phyloP scores from a whole-genome alignment of 92 coral and sea anemone genomes.

The Epizoanthus rinbou region DNA sequence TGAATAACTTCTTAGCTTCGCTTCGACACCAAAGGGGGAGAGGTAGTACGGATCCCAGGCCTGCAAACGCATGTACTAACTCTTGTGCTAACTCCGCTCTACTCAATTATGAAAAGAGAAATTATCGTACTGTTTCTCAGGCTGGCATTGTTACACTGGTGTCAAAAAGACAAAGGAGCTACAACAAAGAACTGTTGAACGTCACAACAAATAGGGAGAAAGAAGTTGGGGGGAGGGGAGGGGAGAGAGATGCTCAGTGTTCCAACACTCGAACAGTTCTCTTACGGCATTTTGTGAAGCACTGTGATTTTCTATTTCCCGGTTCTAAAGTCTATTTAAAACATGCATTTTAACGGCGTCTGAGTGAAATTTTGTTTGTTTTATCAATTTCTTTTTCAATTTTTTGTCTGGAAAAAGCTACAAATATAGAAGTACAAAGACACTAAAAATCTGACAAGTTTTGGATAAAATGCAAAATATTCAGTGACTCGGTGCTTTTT shows the following conservation, averaged over 20 bases:
- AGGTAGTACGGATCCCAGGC: too few species aligned
- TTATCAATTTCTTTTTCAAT: conserved; percentile 3
- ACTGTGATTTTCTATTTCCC: background rate
- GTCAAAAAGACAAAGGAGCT: too few species aligned
- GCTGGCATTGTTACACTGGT: too few species aligned
- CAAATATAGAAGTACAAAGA: conserved; percentile 4
- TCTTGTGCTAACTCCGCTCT: too few species aligned
- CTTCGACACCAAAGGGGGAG: too few species aligned
- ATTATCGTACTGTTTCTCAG: conserved; percentile 16
- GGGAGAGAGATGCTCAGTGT: conserved; percentile 7
- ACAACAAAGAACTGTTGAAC: too few species aligned
- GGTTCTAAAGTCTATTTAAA: conserved; percentile 4
- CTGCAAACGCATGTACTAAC: too few species aligned
- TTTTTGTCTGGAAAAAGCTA: conserved; percentile 5
- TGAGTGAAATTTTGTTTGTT: background rate
- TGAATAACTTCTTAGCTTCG: too few species aligned
- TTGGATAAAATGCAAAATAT: too few species aligned
- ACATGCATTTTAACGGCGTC: conserved; percentile 6
- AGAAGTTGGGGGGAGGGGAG: conserved; percentile 4
- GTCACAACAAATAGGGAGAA: too few species aligned
- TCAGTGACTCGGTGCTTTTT: too few species aligned
- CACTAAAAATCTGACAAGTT: conserved; percentile 5
- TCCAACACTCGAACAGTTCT: conserved; percentile 6
- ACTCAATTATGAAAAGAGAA: background rate
- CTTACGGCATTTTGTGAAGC: conserved; percentile 6